Evolutionary conservation across 2,888 invertebrate genomes (phyloP).

Genomic region (Anthrax anthrax): DNA sequence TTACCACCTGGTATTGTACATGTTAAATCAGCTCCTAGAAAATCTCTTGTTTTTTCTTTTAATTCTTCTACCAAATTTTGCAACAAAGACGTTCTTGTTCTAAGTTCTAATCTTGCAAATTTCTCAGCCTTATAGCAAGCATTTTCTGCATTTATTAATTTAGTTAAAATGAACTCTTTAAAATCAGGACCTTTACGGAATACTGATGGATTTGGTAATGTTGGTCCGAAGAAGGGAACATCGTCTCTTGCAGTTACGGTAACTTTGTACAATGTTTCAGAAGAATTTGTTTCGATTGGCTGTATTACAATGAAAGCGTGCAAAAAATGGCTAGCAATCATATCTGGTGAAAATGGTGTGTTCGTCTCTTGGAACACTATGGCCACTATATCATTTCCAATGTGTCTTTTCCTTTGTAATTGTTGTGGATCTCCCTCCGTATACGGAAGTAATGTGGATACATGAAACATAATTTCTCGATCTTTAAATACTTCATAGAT

Average conservation of each 20-base stretch:
- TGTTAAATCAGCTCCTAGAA: conserved; percentile 50
- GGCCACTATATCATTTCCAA: conserved; percentile 95
- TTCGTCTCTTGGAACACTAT: conserved; percentile 95
- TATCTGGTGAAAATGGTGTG: conserved; percentile 95
- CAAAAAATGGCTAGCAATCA: conserved; percentile 97
- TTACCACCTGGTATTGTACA: conserved; percentile 21
- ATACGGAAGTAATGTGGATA: conserved; percentile 87
- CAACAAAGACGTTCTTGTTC: conserved; percentile 79
- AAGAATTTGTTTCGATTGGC: conserved; percentile 54
- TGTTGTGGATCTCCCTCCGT: conserved; percentile 95
- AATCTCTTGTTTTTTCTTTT: conserved; percentile 74
- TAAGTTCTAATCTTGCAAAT: conserved; percentile 82
- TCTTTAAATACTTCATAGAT: conserved; percentile 86
- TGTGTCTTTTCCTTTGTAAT: conserved; percentile 91
- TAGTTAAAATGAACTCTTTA: conserved; percentile 91
- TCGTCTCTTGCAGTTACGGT: conserved; percentile 92
- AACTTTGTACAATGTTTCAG: conserved; percentile 69
- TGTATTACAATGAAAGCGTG: conserved; percentile 96
- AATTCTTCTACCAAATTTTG: conserved; percentile 81
- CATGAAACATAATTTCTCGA: conserved; percentile 95
- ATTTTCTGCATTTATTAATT: conserved; percentile 94
- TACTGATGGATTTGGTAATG: conserved; percentile 78
- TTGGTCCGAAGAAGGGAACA: conserved; percentile 95
- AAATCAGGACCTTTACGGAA: conserved; percentile 84
- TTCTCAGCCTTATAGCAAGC: conserved; percentile 98